Conservation (phyloP, 2,113 vertebrate genomes). For the Nycticebus coucang region DNA sequence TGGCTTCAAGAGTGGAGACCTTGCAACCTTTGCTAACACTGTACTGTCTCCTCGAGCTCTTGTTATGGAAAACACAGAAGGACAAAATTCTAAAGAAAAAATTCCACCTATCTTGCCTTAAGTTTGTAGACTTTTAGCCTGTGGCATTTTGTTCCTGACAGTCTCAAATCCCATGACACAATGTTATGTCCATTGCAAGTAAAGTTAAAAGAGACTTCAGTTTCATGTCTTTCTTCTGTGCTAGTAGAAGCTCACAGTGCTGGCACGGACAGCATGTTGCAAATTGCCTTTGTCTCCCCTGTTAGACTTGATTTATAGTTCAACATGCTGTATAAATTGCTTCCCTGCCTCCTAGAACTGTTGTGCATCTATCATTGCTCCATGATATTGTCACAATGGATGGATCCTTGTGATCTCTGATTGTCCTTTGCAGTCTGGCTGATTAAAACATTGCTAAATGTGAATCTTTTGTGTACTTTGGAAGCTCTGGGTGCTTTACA, state of each 20-base stretch:
- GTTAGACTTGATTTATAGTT: neutral
- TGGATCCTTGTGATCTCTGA: neutral
- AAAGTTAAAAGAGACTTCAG: neutral
- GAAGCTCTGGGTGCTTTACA: neutral
- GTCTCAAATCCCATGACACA: neutral
- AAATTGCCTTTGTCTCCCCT: neutral
- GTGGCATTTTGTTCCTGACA: neutral
- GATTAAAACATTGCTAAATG: neutral
- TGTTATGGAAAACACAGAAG: neutral
- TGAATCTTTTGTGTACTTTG: neutral
- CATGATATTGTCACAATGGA: neutral
- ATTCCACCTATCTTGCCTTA: neutral
- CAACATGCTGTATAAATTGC: neutral
- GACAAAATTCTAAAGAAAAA: neutral
- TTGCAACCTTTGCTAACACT: neutral
- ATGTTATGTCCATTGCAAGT: neutral
- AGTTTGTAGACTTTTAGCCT: neutral
- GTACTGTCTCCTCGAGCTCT: neutral
- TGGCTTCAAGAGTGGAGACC: neutral
- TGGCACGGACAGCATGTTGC: rapidly evolving
- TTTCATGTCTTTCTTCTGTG: neutral
- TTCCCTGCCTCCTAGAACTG: neutral
- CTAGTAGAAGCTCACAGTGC: rapidly evolving
- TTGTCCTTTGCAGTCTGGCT: neutral
- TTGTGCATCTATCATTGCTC: neutral